Evolutionary conservation across 2,113 vertebrate genomes (phyloP).

Genomic region (Speoplatyrhinus poulsoni): DNA sequence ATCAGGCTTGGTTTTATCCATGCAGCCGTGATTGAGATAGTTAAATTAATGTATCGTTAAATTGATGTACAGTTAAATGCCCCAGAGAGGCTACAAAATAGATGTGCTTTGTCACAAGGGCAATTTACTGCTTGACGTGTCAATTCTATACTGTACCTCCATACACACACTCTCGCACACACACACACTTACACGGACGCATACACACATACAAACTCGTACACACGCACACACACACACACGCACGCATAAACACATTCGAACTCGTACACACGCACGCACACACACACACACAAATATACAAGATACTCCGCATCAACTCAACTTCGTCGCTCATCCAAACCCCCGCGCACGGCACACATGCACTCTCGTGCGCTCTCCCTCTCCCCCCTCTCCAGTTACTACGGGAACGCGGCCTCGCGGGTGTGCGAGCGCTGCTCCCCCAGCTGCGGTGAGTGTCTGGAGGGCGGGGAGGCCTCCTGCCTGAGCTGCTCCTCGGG

Average conservation of each 20-base stretch:
- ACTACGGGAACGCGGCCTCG: slow-evolving; percentile 77
- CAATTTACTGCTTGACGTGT: slow-evolving; percentile 21
- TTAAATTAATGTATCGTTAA: slow-evolving; percentile 67
- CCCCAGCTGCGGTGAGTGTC: slow-evolving; percentile 82
- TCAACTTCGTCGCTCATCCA: neutral
- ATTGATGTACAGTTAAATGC: slow-evolving; percentile 60
- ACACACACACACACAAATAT: neutral
- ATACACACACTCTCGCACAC: neutral
- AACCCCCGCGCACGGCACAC: neutral
- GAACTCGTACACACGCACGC: neutral
- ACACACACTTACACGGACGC: neutral
- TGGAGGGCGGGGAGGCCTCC: slow-evolving; percentile 63
- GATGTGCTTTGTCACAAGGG: slow-evolving; percentile 23
- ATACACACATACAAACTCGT: too few relatives aligned
- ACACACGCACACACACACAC: neutral
- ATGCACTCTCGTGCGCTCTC: slow-evolving; percentile 13
- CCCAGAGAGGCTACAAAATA: slow-evolving; percentile 34
- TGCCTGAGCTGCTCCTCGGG: slow-evolving; percentile 81
- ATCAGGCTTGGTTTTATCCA: slow-evolving; percentile 52
- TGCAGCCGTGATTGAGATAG: slow-evolving; percentile 33
- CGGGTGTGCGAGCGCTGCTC: slow-evolving; percentile 81
- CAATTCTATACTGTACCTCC: slow-evolving; percentile 4
- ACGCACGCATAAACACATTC: too few relatives aligned
- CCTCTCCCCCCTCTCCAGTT: slow-evolving; percentile 68
- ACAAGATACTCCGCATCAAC: neutral